Evolutionary conservation across 2,888 invertebrate species (phyloP), one percentile per base, ranked within the genome.

Genomic region (Arctia plantaginis): DNA sequence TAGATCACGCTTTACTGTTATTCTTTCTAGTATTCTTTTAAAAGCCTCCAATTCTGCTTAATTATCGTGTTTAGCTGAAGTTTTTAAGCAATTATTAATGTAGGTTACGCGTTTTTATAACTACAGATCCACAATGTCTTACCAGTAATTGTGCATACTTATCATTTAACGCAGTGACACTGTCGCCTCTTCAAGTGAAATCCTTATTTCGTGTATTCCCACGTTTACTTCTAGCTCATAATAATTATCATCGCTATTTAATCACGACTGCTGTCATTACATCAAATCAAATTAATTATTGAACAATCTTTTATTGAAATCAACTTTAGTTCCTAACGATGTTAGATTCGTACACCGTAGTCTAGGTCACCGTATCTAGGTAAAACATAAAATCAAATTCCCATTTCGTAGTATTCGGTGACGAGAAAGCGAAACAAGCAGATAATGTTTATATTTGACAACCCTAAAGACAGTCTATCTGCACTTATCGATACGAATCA

Each of bases 321-420:
- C 27, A 72, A 47, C 65, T 64, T 64, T n/a, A 62, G 10, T 77
- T 78, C 72, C 67, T 73, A 82, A 47, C 65, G 59, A 71, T 67
- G 68, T 59, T 27, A 47, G 35, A 62, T 47, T 71, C 78, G 66
- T 75, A 70, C 67, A 76, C 64, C 66, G 70, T 59, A 51, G 66
- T 66, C 13, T 47, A 35, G 41, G 47, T 44, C 23, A 39, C n/a
- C 15, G 27, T 55, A 12, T 55, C 55, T n/a, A n/a, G 7, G n/a
- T 55, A 12, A 55, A 55, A 6, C n/a, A 55, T n/a, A 55, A n/a
- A 55, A 7, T 1, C 15, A 44, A 13, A 44, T 15, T 44, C 44
- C 3, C 18, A 47, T 20, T 15, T 47, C 47, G 18, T 47, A 6
- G 20, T 20, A 47, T 47, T 47, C 6, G 18, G 2, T 47, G 20